Conservation (phyloP, 2,888 invertebrate species). For the Sesia bembeciformis region DNA sequence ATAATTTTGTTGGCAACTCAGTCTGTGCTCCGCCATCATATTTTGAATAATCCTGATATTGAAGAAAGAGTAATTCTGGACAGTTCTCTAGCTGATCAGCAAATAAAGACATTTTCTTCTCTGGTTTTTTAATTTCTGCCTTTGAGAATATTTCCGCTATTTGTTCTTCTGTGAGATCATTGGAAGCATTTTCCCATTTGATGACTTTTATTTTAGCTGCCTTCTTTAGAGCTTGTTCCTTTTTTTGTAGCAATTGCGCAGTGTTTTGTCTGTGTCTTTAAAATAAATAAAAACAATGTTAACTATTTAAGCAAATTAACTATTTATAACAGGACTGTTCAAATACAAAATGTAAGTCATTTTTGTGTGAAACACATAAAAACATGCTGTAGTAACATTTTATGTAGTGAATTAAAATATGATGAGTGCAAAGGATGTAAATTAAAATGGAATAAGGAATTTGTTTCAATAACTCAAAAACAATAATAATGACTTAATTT, state of each 20-base stretch:
- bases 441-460: too few relatives aligned
- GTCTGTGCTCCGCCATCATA: conserved; percentile 92
- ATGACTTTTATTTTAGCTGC: conserved; percentile 84
- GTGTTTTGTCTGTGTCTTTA: conserved; percentile 88
- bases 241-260: conserved; percentile 89
- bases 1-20: conserved; percentile 85
- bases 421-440: too few relatives aligned
- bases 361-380: too few relatives aligned
- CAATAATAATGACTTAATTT: too few relatives aligned
- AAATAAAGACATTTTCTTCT: conserved; percentile 76
- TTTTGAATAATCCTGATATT: conserved; percentile 91
- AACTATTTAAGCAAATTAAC: too few relatives aligned
- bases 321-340: too few relatives aligned
- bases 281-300: conserved; percentile 20
- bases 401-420: too few relatives aligned
- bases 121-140: conserved; percentile 38
- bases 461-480: too few relatives aligned
- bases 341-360: too few relatives aligned
- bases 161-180: conserved; percentile 70
- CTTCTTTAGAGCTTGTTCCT: conserved; percentile 88
- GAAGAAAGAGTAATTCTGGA: conserved; percentile 85
- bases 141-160: conserved; percentile 75
- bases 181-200: conserved; percentile 78
- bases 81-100: conserved; percentile 84
- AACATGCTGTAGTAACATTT: too few relatives aligned